Percentiles rank a stretch among this genome's conserved stretches.
These are phyloP conservation scores for Pardalotus punctatus DNA, from an alignment of 2,113 vertebrate genomes.

Conservation along the genomic window DNA sequence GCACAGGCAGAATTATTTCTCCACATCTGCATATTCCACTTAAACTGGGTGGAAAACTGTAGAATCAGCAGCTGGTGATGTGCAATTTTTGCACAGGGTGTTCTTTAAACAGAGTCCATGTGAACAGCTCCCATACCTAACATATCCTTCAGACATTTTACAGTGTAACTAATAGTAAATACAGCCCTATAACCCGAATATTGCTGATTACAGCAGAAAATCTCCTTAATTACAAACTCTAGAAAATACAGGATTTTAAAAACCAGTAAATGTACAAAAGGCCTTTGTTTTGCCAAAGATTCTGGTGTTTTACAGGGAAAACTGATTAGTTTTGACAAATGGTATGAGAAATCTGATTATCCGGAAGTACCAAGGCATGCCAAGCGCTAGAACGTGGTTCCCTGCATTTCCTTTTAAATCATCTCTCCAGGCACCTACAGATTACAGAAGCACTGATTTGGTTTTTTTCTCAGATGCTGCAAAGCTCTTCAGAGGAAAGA, in stretches of 20 bases:
- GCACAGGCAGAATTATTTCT: not conserved
- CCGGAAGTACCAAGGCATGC: slow-evolving; percentile 46
- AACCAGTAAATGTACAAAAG: not conserved
- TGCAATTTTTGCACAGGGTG: not conserved
- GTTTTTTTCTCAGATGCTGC: slow-evolving; percentile 22
- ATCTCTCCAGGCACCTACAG: slow-evolving; percentile 60
- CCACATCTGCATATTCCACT: not conserved
- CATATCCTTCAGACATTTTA: not conserved
- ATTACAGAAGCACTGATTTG: slow-evolving; percentile 20
- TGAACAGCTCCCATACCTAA: not conserved
- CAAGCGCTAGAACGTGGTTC: slow-evolving; percentile 43
- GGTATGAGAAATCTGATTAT: slow-evolving; percentile 51
- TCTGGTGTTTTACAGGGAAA: slow-evolving; percentile 44
- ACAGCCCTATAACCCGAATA: not conserved
- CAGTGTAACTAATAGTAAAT: not conserved
- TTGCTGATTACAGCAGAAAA: not conserved
- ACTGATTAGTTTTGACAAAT: slow-evolving; percentile 46
- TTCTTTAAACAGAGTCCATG: not conserved
- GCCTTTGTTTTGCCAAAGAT: slow-evolving; percentile 14
- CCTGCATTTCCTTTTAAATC: slow-evolving; percentile 40
- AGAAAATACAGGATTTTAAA: not conserved
- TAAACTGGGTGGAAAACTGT: not conserved
- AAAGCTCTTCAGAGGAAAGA: slow-evolving; percentile 67
- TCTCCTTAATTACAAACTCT: not conserved
- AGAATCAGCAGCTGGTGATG: not conserved